Evolutionary conservation across 1,140 invertebrate species (phyloP), one percentile per base, ranked within the genome.

Genomic region (Tetramorium alpestre): DNA sequence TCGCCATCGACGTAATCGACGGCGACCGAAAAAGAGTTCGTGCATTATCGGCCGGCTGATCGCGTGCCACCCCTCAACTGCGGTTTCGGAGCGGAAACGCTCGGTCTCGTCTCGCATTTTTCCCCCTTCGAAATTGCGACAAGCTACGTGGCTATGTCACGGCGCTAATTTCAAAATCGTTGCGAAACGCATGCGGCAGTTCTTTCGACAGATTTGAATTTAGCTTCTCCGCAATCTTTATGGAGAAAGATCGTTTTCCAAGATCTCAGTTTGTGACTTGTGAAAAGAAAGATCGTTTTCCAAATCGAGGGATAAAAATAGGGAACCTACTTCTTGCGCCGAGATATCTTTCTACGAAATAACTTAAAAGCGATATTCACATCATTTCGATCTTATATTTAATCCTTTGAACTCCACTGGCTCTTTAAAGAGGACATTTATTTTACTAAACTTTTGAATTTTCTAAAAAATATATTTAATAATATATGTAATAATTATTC

Each of bases 161-260:
- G 72, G 72, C 72, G 72, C 72, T 33, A 75, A 56, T 13, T 75
- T 75, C 11, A n/a, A 75, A 75, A 58, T 41, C n/a, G 47, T 47
- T 47, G 41, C 41, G 41, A 47, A 47, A 47, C 47, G 47, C 47
- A 13, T 4, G 8, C 8, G 41, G 41, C 41, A 47, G 47, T 13
- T 11, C 11, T 11, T 0, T 47, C 10, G 10, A 47, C 8, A 11
- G 47, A 47, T 47, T 60, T 11, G 11, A 25, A 60, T 60, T 25
- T 11, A 60, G 13, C 10, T 0, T 58, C 5, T 13, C 5, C 22
- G 8, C 11, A 4, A 2, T 25, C 22, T 60, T 13, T 28, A 22
- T 22, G 22, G 22, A 22, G 22, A 22, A 22, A 22, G 22, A 22
- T 22, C 22, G 22, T 22, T 22, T 25, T 60, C 22, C 11, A 60